phyloP scores from a whole-genome alignment of 2,888 invertebrate genomes.

The Melangyna quadrimaculata region DNA sequence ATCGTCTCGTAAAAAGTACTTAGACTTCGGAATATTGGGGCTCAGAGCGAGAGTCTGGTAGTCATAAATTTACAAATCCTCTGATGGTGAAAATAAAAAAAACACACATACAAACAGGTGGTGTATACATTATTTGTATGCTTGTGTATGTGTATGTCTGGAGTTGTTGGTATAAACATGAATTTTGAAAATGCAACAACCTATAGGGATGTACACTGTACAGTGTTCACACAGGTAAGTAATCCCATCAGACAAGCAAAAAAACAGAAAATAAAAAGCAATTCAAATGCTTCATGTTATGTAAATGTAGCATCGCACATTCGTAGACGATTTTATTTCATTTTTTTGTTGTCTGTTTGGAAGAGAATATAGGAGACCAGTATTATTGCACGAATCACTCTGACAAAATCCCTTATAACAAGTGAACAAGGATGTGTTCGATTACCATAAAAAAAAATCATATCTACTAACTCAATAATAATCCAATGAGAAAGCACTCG shows the following conservation, averaged over 20 bases:
- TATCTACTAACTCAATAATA: slow-evolving; percentile 11
- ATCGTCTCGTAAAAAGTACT: slow-evolving; percentile 5
- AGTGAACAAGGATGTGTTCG: neutral
- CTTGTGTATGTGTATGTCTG: slow-evolving; percentile 1
- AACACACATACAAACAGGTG: slow-evolving; percentile 10
- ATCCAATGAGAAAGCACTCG: slow-evolving; percentile 24
- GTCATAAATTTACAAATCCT: slow-evolving; percentile 54
- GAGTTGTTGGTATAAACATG: slow-evolving; percentile 30
- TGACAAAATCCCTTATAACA: neutral
- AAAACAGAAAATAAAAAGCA: neutral
- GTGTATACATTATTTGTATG: neutral
- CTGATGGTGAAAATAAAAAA: slow-evolving; percentile 27
- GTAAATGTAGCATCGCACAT: slow-evolving; percentile 61
- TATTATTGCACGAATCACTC: neutral
- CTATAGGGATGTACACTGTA: neutral
- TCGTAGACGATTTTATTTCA: slow-evolving; percentile 1
- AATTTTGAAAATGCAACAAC: slow-evolving; percentile 27
- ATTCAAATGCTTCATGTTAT: slow-evolving; percentile 54
- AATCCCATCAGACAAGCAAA: slow-evolving; percentile 33
- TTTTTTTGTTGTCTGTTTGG: neutral
- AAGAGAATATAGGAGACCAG: neutral
- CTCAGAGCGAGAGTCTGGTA: slow-evolving; percentile 55
- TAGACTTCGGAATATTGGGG: slow-evolving; percentile 58
- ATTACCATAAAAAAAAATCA: neutral
- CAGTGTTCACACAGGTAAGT: slow-evolving; percentile 25